These are phyloP conservation scores for Oenanthe oenanthe DNA, from an alignment of 2,113 vertebrate species.

Conservation along the genomic window DNA sequence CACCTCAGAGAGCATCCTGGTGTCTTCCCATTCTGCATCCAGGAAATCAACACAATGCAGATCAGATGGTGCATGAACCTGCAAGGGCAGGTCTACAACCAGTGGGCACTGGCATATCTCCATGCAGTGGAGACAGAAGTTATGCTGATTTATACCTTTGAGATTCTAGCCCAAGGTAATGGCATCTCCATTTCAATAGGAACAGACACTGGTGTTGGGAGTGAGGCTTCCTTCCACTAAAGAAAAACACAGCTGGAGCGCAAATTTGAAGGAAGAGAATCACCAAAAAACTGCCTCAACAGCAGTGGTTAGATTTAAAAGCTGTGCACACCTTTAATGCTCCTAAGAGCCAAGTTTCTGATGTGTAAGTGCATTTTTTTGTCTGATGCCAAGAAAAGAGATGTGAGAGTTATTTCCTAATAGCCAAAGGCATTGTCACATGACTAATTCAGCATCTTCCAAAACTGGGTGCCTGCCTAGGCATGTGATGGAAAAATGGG, in stretches of 20 bases:
- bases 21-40: not conserved
- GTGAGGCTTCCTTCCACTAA: not conserved
- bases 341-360: constrained; percentile 19
- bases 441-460: not conserved
- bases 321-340: not conserved
- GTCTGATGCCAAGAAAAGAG: constrained; percentile 41
- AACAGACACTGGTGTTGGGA: not conserved
- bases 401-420: constrained; percentile 39
- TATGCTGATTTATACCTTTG: not conserved
- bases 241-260: constrained; percentile 10
- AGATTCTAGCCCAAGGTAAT: not conserved
- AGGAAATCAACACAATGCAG: not conserved
- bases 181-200: not conserved
- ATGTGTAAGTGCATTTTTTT: constrained; percentile 37
- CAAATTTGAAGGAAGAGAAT: not conserved
- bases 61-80: not conserved
- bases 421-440: not conserved
- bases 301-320: constrained; percentile 5
- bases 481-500: not conserved
- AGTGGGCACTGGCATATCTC: not conserved
- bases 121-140: not conserved
- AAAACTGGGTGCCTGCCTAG: not conserved
- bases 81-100: not conserved
- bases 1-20: rapidly evolving
- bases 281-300: constrained; percentile 4